Evolutionary conservation across 2,113 vertebrate species (phyloP).

Genomic region (Heliornis fulica): DNA sequence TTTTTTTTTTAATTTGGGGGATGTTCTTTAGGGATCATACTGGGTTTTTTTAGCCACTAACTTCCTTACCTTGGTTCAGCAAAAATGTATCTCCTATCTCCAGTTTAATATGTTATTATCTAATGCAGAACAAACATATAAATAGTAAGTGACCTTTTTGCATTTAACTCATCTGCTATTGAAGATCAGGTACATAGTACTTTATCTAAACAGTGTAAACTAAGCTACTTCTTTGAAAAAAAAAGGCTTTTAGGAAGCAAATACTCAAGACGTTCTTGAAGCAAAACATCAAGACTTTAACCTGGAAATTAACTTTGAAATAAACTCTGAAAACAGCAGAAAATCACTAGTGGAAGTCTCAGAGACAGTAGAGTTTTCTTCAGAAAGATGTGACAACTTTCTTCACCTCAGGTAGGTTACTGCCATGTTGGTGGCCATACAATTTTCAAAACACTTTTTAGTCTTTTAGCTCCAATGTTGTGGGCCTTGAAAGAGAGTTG

Average conservation of each 20-base stretch:
- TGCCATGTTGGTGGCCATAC: fast-evolving
- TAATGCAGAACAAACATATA: neutral
- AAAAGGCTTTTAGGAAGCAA: neutral
- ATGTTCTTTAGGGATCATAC: neutral
- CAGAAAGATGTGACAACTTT: neutral
- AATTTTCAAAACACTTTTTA: neutral
- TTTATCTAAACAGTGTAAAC: neutral
- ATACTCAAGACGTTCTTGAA: neutral
- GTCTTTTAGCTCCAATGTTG: neutral
- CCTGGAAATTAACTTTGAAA: neutral
- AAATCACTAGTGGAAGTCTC: neutral
- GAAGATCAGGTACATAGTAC: neutral
- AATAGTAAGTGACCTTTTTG: neutral
- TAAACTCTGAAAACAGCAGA: neutral
- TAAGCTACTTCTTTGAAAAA: neutral
- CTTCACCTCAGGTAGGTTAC: neutral
- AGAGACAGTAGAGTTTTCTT: neutral
- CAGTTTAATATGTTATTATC: neutral
- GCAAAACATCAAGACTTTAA: neutral
- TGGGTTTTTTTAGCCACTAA: neutral
- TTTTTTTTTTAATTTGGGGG: neutral
- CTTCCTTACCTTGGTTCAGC: neutral
- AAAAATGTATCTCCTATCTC: neutral
- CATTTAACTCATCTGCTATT: neutral
- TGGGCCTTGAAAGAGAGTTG: neutral